phyloP scores from a whole-genome alignment of 2,888 invertebrate genomes.

The Lissocephala sabroskyi region DNA sequence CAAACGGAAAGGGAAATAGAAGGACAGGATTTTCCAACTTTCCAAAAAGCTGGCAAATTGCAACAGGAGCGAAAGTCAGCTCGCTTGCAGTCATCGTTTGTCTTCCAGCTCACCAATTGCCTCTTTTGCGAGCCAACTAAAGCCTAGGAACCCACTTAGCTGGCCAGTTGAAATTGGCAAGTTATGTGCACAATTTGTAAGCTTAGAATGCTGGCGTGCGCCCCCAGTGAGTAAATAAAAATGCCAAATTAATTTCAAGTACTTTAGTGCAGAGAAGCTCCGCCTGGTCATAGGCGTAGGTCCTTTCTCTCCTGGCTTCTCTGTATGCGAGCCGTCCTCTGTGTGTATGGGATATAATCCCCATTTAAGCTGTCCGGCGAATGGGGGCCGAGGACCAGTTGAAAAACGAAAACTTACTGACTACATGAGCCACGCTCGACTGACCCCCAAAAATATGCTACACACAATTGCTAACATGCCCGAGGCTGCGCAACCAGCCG shows the following conservation, averaged over 20 bases:
- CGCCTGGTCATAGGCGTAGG: background rate
- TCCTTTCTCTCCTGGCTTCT: background rate
- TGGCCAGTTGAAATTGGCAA: too few relatives aligned
- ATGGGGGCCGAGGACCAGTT: background rate
- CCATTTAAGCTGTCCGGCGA: slow-evolving; percentile 16
- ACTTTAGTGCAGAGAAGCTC: slow-evolving; percentile 25
- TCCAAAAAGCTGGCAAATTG: too few relatives aligned
- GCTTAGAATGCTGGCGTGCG: too few relatives aligned
- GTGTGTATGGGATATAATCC: slow-evolving; percentile 1
- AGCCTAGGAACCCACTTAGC: too few relatives aligned
- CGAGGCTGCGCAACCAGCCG: slow-evolving; percentile 4
- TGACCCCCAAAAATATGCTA: slow-evolving; percentile 46
- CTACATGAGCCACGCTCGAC: slow-evolving; percentile 40
- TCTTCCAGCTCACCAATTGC: too few relatives aligned
- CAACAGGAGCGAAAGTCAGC: too few relatives aligned
- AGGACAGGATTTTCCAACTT: too few relatives aligned
- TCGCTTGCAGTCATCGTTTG: too few relatives aligned
- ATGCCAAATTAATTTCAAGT: slow-evolving; percentile 38
- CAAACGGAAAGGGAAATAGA: too few relatives aligned
- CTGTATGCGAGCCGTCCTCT: background rate
- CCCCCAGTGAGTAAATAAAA: slow-evolving; percentile 36
- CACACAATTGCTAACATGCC: slow-evolving; percentile 40
- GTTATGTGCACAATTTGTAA: slow-evolving; percentile 26
- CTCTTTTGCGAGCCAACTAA: too few relatives aligned
- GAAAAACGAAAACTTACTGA: slow-evolving; percentile 21